These are phyloP conservation scores for Trissoscelio sp. DNA, from an alignment of 2,888 invertebrate genomes.

Conservation along the genomic window DNA sequence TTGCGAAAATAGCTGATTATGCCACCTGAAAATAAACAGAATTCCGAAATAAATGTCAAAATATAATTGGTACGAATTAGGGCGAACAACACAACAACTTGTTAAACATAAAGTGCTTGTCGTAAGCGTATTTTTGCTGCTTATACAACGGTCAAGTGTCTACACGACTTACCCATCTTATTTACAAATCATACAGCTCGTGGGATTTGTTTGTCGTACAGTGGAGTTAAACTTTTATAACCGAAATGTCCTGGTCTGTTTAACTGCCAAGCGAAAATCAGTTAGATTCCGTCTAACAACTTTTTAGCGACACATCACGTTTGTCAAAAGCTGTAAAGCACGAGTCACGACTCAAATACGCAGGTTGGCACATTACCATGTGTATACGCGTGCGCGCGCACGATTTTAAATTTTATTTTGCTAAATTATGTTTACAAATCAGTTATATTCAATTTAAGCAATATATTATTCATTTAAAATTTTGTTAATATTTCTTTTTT, in stretches of 20 bases:
- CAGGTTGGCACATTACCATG: background rate
- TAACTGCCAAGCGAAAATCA: background rate
- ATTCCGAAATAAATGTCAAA: constrained; percentile 22
- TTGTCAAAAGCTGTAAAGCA: too few species aligned
- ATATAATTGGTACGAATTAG: too few species aligned
- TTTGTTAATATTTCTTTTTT: too few species aligned
- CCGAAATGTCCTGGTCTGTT: constrained; percentile 8
- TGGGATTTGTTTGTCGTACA: background rate
- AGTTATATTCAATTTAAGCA: too few species aligned
- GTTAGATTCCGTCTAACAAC: background rate
- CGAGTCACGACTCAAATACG: background rate
- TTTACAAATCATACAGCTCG: constrained; percentile 47
- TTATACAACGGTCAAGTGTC: background rate
- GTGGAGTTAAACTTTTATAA: background rate
- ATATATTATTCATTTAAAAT: too few species aligned
- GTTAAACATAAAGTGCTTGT: constrained; percentile 30
- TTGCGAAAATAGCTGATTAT: constrained; percentile 98
- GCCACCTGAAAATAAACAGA: constrained; percentile 88
- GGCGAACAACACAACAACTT: constrained; percentile 34
- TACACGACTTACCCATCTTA: constrained; percentile 55
- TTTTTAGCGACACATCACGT: constrained; percentile 35
- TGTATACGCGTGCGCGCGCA: too few species aligned
- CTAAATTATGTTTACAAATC: too few species aligned
- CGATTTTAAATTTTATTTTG: too few species aligned
- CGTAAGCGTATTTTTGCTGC: background rate